Conservation (phyloP, 2,113 vertebrate genomes). For the Laticauda laticaudata region DNA sequence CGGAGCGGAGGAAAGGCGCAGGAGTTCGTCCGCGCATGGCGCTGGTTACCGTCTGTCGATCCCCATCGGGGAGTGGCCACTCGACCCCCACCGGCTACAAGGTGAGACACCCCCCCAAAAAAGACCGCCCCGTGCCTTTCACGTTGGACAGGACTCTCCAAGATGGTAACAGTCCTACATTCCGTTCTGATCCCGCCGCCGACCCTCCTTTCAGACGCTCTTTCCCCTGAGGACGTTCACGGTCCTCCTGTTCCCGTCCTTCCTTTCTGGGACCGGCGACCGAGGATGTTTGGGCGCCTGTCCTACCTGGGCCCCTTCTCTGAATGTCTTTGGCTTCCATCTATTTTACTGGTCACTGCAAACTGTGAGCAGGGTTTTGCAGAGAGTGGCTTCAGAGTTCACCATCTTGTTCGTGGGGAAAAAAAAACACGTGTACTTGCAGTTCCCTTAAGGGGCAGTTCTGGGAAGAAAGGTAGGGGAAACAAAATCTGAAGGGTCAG, state of each 20-base stretch:
- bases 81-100: constrained; percentile 54
- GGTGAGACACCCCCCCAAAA: constrained; percentile 44
- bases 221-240: background rate
- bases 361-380: background rate
- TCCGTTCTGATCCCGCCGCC: too few relatives aligned
- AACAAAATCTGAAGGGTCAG: too few relatives aligned
- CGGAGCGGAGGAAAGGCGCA: background rate
- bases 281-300: background rate
- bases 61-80: constrained; percentile 69
- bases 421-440: background rate
- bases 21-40: constrained; percentile 72
- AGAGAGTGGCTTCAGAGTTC: background rate
- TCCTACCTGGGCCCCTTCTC: background rate
- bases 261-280: background rate
- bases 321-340: background rate
- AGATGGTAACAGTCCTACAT: background rate
- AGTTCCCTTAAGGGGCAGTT: constrained; percentile 6
- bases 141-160: background rate
- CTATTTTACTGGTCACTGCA: background rate
- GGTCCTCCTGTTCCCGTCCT: background rate
- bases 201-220: background rate
- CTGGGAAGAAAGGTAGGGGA: background rate
- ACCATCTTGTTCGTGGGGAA: background rate
- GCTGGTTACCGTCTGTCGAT: constrained; percentile 80
- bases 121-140: background rate